Evolutionary conservation across 2,113 vertebrate genomes (phyloP), one percentile per base, ranked within the genome.

Genomic region (Pampusana beccarii): DNA sequence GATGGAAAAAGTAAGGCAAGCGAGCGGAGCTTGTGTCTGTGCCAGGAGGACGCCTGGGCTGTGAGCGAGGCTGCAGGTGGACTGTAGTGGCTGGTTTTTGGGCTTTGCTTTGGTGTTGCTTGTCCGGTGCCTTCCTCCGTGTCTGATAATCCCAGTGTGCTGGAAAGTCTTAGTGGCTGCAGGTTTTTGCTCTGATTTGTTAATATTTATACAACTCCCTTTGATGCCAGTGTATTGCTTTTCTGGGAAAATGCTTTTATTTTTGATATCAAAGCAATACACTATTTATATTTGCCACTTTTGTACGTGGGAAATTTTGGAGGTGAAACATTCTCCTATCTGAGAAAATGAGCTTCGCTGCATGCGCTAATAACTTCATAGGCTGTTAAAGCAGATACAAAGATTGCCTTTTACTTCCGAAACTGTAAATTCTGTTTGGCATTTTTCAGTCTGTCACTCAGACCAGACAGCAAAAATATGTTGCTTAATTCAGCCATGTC

Each of bases 161-260:
- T 84, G 16, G 29, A 61, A 84, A 65, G 50, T 78, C 26, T 40
- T 56, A 20, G 51, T 34, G 57, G 33, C 70, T 82, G 29, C 33
- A 79, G 61, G 4, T 46, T 85, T 90, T 87, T 94, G 26, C 44
- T 81, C 36, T 65, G 18, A n/a, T 53, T 6, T 3, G 14, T 87
- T 85, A 87, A 44, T 91, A 79, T 67, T 93, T 92, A 67, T 64
- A 61, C 16, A 81, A 10, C 24, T 86, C 14, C 36, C 36, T 89
- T 56, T 48, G 53, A 69, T 60, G 62, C 16, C 4, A 44, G 2
- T 65, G 5, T 70, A 48, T 28, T 82, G 23, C 16, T 86, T 86
- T 92, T 77, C 46, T 65, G 21, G 46, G 72, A 74, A 87, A 71
- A 58, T 10, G 9, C 1, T 34, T 44, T 80, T 66, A 11, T 65